phyloP scores from a whole-genome alignment of 2,888 invertebrate genomes.

The Bimastos eiseni region DNA sequence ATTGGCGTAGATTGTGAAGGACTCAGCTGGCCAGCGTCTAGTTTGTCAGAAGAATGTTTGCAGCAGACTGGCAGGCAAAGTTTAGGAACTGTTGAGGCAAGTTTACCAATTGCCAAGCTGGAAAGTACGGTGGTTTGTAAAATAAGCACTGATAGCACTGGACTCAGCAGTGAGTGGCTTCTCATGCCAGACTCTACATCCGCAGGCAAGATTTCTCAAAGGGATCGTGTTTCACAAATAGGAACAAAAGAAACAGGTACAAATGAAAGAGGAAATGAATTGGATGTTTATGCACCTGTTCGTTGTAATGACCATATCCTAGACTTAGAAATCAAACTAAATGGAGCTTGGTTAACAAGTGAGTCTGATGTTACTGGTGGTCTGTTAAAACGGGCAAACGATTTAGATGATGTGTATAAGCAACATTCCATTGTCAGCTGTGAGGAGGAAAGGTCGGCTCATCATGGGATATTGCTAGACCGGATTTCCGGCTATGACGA shows the following conservation, averaged over 20 bases:
- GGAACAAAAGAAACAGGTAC: background rate
- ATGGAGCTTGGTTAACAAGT: background rate
- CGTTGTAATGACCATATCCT: background rate
- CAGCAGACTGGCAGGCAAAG: background rate
- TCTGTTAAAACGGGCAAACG: background rate
- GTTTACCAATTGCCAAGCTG: background rate
- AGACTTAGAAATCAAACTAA: constrained; percentile 1
- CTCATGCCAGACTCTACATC: background rate
- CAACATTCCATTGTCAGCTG: background rate
- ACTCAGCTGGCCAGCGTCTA: background rate
- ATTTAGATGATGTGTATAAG: background rate
- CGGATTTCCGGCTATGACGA: background rate
- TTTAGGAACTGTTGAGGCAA: background rate
- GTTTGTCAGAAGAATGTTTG: background rate
- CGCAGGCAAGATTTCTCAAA: background rate
- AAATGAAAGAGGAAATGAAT: background rate
- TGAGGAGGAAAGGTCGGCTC: background rate
- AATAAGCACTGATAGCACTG: background rate
- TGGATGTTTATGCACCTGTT: background rate
- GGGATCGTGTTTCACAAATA: background rate
- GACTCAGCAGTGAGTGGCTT: background rate
- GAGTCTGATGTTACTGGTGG: background rate
- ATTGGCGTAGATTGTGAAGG: background rate
- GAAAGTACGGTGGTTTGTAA: background rate
- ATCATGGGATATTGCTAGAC: background rate